phyloP scores from a whole-genome alignment of 2,888 invertebrate species.

The Catonia carolina region DNA sequence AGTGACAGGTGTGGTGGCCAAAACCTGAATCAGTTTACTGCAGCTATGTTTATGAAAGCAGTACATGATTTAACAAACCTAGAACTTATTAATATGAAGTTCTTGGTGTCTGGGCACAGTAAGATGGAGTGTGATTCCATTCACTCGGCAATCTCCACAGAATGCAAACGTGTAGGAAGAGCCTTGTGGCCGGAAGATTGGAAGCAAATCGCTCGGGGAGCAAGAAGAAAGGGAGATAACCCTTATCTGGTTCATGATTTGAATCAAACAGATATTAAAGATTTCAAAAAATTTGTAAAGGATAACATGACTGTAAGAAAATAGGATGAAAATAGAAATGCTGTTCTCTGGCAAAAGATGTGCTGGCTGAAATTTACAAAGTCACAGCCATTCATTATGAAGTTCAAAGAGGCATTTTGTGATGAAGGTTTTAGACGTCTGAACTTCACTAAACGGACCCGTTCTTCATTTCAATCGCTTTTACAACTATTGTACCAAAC shows the following conservation, averaged over 20 bases:
- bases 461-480: background rate
- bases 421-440: slow-evolving; percentile 23
- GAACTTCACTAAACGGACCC: slow-evolving; percentile 29
- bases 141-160: slow-evolving; percentile 29
- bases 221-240: slow-evolving; percentile 28
- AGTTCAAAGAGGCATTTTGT: slow-evolving; percentile 26
- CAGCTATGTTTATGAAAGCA: slow-evolving; percentile 32
- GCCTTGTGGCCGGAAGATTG: slow-evolving; percentile 29
- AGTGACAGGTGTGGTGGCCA: slow-evolving; percentile 37
- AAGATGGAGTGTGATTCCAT: slow-evolving; percentile 30
- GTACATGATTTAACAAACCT: slow-evolving; percentile 30
- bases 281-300: slow-evolving; percentile 11
- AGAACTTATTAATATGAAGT: slow-evolving; percentile 32
- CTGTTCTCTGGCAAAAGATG: slow-evolving; percentile 24
- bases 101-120: slow-evolving; percentile 29
- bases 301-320: slow-evolving; percentile 19
- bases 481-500: background rate
- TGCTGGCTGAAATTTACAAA: slow-evolving; percentile 25
- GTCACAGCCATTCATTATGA: slow-evolving; percentile 19
- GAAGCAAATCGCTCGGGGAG: slow-evolving; percentile 28
- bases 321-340: slow-evolving; percentile 12
- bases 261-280: slow-evolving; percentile 2
- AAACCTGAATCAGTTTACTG: slow-evolving; percentile 34
- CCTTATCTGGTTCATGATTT: slow-evolving; percentile 20
- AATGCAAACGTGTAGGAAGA: slow-evolving; percentile 27